These are phyloP conservation scores for Hybognathus amarus DNA, from an alignment of 2,797 vertebrate species.

Conservation along the genomic window DNA sequence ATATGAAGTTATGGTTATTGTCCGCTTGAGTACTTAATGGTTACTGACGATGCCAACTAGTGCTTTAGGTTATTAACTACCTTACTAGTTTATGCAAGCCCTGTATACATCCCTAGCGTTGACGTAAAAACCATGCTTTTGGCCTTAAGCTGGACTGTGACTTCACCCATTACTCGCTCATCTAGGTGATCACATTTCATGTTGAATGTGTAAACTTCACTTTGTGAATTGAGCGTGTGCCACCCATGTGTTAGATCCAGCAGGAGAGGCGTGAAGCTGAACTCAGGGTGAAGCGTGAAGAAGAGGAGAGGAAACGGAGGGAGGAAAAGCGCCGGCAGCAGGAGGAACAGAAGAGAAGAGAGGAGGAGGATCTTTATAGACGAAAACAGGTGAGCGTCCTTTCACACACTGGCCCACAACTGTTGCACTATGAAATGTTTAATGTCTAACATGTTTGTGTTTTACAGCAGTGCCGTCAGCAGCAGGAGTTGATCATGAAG, in stretches of 20 bases:
- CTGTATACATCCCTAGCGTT: background rate
- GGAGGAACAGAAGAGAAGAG: slow-evolving; percentile 84
- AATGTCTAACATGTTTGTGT: background rate
- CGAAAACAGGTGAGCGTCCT: slow-evolving; percentile 83
- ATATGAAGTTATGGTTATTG: background rate
- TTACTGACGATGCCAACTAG: background rate
- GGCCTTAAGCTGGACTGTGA: background rate
- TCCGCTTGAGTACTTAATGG: background rate
- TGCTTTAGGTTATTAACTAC: background rate
- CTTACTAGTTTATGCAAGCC: background rate
- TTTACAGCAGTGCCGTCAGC: slow-evolving; percentile 80
- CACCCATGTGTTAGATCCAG: slow-evolving; percentile 69
- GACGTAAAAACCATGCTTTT: background rate
- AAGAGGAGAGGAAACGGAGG: slow-evolving; percentile 87
- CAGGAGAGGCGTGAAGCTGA: slow-evolving; percentile 89
- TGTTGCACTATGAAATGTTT: background rate
- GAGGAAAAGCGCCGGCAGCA: slow-evolving; percentile 85
- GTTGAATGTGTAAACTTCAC: background rate
- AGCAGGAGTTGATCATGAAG: slow-evolving; percentile 89
- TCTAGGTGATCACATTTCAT: background rate
- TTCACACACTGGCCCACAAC: background rate
- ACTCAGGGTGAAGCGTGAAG: slow-evolving; percentile 93
- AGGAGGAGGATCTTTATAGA: slow-evolving; percentile 87
- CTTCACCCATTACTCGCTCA: background rate
- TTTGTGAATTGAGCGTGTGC: slow-evolving; percentile 6